Evolutionary conservation across 2,113 vertebrate genomes (phyloP).

Genomic region (Salvelinus alpinus): DNA sequence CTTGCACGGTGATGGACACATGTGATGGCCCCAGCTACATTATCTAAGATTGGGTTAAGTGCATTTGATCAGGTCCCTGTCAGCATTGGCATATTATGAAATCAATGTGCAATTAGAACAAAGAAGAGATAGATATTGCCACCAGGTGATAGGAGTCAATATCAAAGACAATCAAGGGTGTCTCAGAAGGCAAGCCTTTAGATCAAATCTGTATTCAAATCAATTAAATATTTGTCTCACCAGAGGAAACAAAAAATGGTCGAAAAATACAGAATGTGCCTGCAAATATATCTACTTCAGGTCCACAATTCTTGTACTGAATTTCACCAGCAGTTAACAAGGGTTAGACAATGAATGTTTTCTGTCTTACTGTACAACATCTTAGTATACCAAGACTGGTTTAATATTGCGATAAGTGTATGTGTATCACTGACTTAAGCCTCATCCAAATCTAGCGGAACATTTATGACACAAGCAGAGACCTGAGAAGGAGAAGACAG

Average conservation of each 20-base stretch:
- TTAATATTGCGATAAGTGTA: not conserved
- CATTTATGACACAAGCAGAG: not conserved
- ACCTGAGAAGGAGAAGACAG: not conserved
- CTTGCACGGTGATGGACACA: not conserved
- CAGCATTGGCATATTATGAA: no score
- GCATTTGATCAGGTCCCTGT: not conserved
- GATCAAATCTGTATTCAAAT: not conserved
- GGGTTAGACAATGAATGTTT: not conserved
- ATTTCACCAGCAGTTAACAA: not conserved
- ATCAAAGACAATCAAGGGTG: no score
- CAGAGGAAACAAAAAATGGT: not conserved
- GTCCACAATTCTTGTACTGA: not conserved
- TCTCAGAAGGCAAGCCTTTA: not conserved
- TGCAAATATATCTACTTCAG: not conserved
- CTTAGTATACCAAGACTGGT: not conserved
- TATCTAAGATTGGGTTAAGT: not conserved
- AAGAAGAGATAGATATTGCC: no score
- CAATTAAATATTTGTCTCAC: not conserved
- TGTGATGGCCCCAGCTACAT: not conserved
- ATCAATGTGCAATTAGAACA: no score
- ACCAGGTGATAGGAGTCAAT: no score
- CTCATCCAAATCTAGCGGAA: not conserved
- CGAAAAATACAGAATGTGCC: no score
- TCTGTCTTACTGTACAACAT: not conserved
- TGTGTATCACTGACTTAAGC: not conserved